Evolutionary conservation across 2,888 invertebrate species (phyloP).

Genomic region (Coenonympha arcania): DNA sequence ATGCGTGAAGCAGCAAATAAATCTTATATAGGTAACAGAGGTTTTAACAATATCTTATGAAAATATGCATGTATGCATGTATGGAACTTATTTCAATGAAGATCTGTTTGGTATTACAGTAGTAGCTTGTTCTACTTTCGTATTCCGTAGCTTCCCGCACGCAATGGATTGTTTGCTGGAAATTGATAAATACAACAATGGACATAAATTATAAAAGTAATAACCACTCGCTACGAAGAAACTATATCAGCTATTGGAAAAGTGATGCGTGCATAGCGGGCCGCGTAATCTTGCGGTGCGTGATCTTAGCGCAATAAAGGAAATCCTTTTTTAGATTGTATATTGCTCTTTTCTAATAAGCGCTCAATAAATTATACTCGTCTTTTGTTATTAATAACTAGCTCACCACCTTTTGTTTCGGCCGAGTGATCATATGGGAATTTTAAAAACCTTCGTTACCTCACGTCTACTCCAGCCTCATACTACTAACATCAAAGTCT

Average conservation of each 20-base stretch:
- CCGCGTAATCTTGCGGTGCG: conserved; percentile 5
- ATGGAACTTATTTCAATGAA: background rate
- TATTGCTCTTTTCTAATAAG: conserved; percentile 8
- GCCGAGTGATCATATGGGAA: too few species aligned
- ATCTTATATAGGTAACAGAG: too few species aligned
- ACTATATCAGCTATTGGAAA: conserved; percentile 3
- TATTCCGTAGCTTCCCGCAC: conserved; percentile 12
- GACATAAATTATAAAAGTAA: conserved; percentile 3
- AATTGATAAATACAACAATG: conserved; percentile 9
- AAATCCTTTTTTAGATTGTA: conserved; percentile 15
- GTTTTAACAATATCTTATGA: background rate
- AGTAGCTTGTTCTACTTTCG: conserved; percentile 6
- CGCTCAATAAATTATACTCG: background rate
- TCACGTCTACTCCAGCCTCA: too few species aligned
- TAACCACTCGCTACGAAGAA: background rate
- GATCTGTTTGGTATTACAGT: background rate
- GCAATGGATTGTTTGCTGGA: conserved; percentile 8
- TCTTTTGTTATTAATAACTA: too few species aligned
- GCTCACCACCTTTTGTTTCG: too few species aligned
- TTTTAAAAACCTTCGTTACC: too few species aligned
- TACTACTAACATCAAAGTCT: too few species aligned
- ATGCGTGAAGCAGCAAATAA: too few species aligned
- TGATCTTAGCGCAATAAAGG: conserved; percentile 14
- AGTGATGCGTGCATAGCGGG: conserved; percentile 8
- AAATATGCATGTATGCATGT: background rate